Percentiles rank a stretch among this genome's conserved stretches.
phyloP scores from a whole-genome alignment of 2,888 invertebrate genomes.

The Caenorhabditis auriculariae region DNA sequence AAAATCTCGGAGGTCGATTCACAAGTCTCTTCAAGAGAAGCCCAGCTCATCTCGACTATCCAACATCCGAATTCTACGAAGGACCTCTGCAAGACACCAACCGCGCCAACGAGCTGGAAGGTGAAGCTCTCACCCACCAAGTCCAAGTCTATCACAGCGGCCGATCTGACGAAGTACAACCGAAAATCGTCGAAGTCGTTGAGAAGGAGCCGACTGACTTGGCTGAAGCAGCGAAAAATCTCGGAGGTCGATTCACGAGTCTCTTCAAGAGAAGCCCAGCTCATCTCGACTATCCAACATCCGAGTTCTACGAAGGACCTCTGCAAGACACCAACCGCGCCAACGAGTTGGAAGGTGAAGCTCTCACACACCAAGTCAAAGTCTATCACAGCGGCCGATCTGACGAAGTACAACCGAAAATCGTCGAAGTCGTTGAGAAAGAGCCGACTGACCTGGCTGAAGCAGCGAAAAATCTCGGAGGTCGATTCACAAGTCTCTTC shows the following conservation, averaged over 20 bases:
- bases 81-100: slow-evolving; percentile 13
- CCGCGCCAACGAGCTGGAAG: slow-evolving; percentile 16
- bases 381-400: slow-evolving; percentile 18
- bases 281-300: slow-evolving; percentile 34
- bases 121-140: slow-evolving; percentile 23
- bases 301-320: slow-evolving; percentile 30
- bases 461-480: too few species aligned
- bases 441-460: too few species aligned
- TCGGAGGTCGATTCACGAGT: too few species aligned
- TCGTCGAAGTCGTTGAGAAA: too few species aligned
- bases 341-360: slow-evolving; percentile 21
- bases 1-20: too few species aligned
- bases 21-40: slow-evolving; percentile 18
- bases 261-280: slow-evolving; percentile 22
- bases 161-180: slow-evolving; percentile 6
- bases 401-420: too few species aligned
- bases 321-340: slow-evolving; percentile 25
- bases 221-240: too few species aligned
- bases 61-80: slow-evolving; percentile 9
- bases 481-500: slow-evolving; percentile 19
- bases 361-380: slow-evolving; percentile 23
- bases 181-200: slow-evolving; percentile 3
- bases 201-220: slow-evolving; percentile 11
- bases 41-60: slow-evolving; percentile 10
- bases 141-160: slow-evolving; percentile 27